Evolutionary conservation across 2,888 invertebrate species (phyloP).

Genomic region (Lepeophtheirus nordmannii): DNA sequence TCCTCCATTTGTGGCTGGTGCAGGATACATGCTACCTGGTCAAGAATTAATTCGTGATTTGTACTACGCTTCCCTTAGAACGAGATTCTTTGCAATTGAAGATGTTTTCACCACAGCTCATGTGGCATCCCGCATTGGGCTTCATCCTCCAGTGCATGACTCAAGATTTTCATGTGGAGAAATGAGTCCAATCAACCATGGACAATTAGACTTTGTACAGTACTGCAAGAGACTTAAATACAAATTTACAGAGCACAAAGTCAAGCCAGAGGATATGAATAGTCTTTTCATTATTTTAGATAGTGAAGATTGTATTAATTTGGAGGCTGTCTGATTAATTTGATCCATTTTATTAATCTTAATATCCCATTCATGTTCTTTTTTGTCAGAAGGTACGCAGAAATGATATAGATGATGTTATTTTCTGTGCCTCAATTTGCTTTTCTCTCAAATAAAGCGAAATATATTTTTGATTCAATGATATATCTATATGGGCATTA

Average conservation of each 20-base stretch:
- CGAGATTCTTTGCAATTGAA: slow-evolving; percentile 31
- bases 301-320: no score
- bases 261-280: slow-evolving; percentile 27
- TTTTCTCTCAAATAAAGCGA: no score
- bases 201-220: slow-evolving; percentile 16
- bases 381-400: no score
- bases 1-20: slow-evolving; percentile 35
- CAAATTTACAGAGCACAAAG: slow-evolving; percentile 29
- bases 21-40: slow-evolving; percentile 33
- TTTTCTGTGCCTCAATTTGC: no score
- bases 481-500: no score
- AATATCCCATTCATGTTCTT: no score
- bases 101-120: slow-evolving; percentile 34
- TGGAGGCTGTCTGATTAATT: no score
- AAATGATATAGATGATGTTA: no score
- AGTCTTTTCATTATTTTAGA: no score
- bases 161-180: slow-evolving; percentile 30
- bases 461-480: no score
- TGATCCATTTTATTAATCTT: no score
- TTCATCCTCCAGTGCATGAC: slow-evolving; percentile 28
- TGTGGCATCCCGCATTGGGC: slow-evolving; percentile 28
- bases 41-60: slow-evolving; percentile 30
- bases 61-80: slow-evolving; percentile 30
- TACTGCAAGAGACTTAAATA: slow-evolving; percentile 28
- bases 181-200: slow-evolving; percentile 3